phyloP scores from a whole-genome alignment of 2,888 invertebrate genomes.

The Clunio marinus region DNA sequence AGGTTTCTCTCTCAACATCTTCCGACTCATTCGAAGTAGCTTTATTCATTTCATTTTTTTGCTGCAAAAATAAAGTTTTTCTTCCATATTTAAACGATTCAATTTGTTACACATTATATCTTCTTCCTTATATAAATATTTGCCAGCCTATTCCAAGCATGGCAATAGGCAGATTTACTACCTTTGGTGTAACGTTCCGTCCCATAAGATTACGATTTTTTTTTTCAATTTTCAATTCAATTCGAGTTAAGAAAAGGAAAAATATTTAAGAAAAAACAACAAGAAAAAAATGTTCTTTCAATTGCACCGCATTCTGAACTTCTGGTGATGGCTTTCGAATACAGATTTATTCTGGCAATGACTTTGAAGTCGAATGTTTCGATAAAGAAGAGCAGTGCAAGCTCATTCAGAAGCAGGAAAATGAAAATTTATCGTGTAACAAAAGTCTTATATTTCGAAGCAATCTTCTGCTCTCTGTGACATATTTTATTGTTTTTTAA shows the following conservation, averaged over 20 bases:
- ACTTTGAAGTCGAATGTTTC: not conserved
- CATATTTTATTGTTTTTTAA: conserved; percentile 8
- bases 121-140: conserved; percentile 34
- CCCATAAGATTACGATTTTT: not conserved
- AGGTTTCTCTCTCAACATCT: conserved; percentile 4
- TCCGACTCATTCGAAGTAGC: too few species aligned
- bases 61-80: conserved; percentile 15
- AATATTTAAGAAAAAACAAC: too few species aligned
- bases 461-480: not conserved
- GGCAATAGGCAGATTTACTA: conserved; percentile 16
- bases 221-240: not conserved
- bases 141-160: not conserved
- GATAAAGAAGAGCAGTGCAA: not conserved
- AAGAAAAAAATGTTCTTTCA: not conserved
- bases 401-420: not conserved
- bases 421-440: conserved; percentile 15
- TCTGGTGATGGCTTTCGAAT: not conserved
- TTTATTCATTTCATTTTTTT: conserved; percentile 2
- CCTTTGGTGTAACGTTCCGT: not conserved
- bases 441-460: not conserved
- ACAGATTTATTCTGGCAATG: not conserved
- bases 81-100: conserved; percentile 31
- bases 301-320: conserved; percentile 7
- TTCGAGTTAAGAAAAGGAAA: too few species aligned
- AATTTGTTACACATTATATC: conserved; percentile 37